Evolutionary conservation across 2,888 invertebrate species (phyloP), one percentile per base, ranked within the genome.

Genomic region (Theretra japonica): DNA sequence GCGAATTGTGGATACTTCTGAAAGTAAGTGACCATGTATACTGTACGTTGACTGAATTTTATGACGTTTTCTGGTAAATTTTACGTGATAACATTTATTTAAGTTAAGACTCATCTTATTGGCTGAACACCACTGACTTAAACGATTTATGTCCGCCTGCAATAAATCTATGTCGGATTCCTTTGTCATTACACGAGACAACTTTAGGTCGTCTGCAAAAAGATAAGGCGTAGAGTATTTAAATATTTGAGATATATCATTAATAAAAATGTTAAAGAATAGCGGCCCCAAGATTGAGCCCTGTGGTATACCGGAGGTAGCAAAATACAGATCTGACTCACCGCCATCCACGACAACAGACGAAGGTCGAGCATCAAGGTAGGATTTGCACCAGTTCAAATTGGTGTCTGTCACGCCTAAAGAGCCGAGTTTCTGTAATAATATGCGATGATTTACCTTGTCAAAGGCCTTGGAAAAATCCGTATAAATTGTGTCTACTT

Each of bases 261-360:
- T 71, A 4, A 71, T 71, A 41, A 65, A 71, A 19, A 71, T 68
- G 57, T 65, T 65, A 53, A 71, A 71, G 28, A 71, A 28, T n/a
- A 62, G n/a, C n/a, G 62, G 70, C n/a, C 53, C 62, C 17, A 71
- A 57, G 30, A 28, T 30, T 7, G 68, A 68, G 25, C 56, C 65
- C 25, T 71, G 57, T 23, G 57, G 58, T 23, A 58, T 25, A 60
- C 60, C 69, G 41, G 69, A 25, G 17, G 59, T 59, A 30, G 41
- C 72, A n/a, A 72, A 50, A 59, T 19, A 28, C 4, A 58, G 41
- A 25, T 58, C 25, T 15, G 58, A 58, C 58, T 58, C 58, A 15
- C 6, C 58, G 23, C 58, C 25, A 23, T 58, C 58, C 23, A 58
- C 25, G 8, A 58, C 58, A 25, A 58, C 58, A 15, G 25, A 15